phyloP scores from a whole-genome alignment of 35 echinoderm and acorn worm genomes.

The Heliocidaris tuberculata region DNA sequence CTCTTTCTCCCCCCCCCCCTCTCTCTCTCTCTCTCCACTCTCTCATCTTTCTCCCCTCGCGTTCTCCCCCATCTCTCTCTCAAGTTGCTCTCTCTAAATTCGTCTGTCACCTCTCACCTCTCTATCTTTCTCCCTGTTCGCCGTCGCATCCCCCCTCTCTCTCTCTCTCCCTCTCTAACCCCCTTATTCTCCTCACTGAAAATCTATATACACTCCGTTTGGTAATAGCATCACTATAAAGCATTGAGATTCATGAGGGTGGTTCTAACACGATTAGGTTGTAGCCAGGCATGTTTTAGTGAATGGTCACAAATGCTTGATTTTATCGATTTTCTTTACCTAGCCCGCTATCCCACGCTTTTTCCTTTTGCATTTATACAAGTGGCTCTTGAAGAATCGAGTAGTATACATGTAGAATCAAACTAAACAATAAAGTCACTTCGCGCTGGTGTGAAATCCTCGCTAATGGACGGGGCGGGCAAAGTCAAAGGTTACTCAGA shows the following conservation, averaged over 20 bases:
- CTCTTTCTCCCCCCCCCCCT: background rate
- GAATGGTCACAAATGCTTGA: background rate
- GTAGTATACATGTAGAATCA: background rate
- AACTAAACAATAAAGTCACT: background rate
- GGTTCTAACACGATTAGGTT: background rate
- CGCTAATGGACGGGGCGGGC: background rate
- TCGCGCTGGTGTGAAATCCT: background rate
- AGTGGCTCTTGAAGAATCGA: background rate
- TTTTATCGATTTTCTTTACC: slow-evolving; percentile 12
- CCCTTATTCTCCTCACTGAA: too few species aligned
- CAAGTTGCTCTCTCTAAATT: background rate
- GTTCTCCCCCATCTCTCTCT: background rate
- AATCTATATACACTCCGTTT: too few species aligned
- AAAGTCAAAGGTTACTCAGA: background rate
- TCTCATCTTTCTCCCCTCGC: background rate
- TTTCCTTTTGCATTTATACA: background rate
- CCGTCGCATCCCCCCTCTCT: too few species aligned
- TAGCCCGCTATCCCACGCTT: background rate
- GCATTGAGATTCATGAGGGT: too few species aligned
- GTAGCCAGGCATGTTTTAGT: background rate
- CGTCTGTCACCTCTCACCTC: background rate
- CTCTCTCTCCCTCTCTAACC: too few species aligned
- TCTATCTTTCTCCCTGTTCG: too few species aligned
- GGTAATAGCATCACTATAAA: too few species aligned
- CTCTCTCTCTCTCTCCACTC: background rate